Conservation (phyloP, 2,888 invertebrate genomes). For the Sphaerophoria rueppellii region DNA sequence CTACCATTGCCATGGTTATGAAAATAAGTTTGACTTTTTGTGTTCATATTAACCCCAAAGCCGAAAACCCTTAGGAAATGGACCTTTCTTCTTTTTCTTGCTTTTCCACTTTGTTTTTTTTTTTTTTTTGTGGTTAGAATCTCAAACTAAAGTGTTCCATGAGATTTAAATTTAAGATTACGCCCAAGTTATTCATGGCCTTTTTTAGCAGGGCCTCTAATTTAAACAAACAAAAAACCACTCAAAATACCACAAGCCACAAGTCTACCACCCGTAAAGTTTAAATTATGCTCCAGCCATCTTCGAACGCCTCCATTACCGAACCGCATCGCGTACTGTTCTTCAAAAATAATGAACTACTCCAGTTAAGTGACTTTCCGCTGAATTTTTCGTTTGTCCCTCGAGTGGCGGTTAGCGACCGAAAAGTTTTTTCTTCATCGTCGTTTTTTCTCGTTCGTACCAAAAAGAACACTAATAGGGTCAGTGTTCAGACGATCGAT, state of each 20-base stretch:
- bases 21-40: background rate
- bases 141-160: slow-evolving; percentile 21
- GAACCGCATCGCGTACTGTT: slow-evolving; percentile 1
- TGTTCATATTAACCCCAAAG: slow-evolving; percentile 1
- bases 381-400: slow-evolving; percentile 1
- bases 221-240: slow-evolving; percentile 9
- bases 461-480: slow-evolving; percentile 25
- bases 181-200: slow-evolving; percentile 46
- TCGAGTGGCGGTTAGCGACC: background rate
- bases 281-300: slow-evolving; percentile 22
- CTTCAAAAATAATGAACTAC: slow-evolving; percentile 47
- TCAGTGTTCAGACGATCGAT: slow-evolving; percentile 50
- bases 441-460: background rate
- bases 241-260: slow-evolving; percentile 12
- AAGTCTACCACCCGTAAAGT: slow-evolving; percentile 25
- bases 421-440: background rate
- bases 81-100: slow-evolving; percentile 8
- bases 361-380: slow-evolving; percentile 29
- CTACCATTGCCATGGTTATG: slow-evolving; percentile 12
- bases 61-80: slow-evolving; percentile 13
- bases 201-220: slow-evolving; percentile 22
- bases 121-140: background rate
- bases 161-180: slow-evolving; percentile 56
- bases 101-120: too few relatives aligned
- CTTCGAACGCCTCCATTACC: background rate